Base-by-base conservation (phyloP, 1,140 invertebrate genomes). In the Telenomus remus region DNA sequence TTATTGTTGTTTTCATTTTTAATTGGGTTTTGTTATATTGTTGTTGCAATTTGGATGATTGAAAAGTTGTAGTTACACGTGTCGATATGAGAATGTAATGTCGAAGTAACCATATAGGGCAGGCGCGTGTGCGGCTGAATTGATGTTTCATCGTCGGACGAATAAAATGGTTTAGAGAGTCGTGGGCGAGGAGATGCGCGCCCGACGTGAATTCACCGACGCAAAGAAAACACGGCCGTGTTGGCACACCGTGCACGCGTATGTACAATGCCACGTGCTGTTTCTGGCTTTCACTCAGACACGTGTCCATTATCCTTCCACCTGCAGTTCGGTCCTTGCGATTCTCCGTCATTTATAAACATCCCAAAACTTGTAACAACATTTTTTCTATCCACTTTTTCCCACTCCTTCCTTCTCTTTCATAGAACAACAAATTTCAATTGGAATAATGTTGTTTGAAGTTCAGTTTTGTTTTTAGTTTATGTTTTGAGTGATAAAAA, bases 261-360 rank as follows among this genome's bases (percentile, higher is more conserved):
- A 65, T 14, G 48, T 55, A 54, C 70, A 65, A 55, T 55, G 61
- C 70, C 70, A 73, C 70, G 70, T 73, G 70, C 70, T 73, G 46
- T 44, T 57, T 65, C 55, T 57, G 60, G 61, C 70, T 73, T 73
- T 73, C 70, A 73, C 70, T 59, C 54, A 60, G 70, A 65, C 70
- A 73, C 70, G 70, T 73, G 70, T 65, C 70, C 70, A 65, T 72
- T 73, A 65, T 73, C 70, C 51, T 64, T 64, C 55, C 61, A 65
- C 70, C 61, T 73, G 70, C 55, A 51, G 64, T 72, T 63, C 51
- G 47, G 53, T 46, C 34, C 47, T 48, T 59, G 51, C 59, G 54
- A 61, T 59, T 72, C 57, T 49, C 37, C 34, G 44, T 46, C 10
- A n/a, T n/a, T 56, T 56, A 56, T 55, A 60, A 59, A 50, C 51